Conservation (phyloP, 2,113 vertebrate genomes). For the Lycaon pictus region DNA sequence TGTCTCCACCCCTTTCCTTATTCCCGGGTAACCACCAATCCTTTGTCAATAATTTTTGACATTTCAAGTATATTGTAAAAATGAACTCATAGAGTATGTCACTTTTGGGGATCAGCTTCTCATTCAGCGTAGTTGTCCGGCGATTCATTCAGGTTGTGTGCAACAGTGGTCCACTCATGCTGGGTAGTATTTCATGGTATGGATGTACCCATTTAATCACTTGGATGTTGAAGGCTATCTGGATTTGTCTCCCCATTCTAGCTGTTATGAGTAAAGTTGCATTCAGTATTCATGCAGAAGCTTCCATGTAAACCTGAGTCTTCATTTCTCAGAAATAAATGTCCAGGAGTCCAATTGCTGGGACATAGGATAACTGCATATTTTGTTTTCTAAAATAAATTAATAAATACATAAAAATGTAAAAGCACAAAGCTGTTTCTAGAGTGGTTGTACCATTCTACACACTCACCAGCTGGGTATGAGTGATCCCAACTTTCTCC, state of each 20-base stretch:
- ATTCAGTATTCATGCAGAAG: background rate
- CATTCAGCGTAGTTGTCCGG: background rate
- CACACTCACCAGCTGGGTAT: background rate
- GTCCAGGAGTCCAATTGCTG: background rate
- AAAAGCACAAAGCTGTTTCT: background rate
- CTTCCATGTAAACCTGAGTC: background rate
- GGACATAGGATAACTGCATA: background rate
- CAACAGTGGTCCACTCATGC: background rate
- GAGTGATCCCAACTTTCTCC: background rate
- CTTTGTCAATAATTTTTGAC: background rate
- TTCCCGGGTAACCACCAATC: background rate
- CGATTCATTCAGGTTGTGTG: background rate
- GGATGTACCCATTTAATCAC: background rate
- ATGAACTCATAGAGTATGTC: background rate
- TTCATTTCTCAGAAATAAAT: background rate
- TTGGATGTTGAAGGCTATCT: background rate
- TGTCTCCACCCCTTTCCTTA: background rate
- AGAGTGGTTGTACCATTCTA: background rate
- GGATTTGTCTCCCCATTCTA: background rate
- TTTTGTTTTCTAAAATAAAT: background rate
- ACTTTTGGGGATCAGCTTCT: background rate
- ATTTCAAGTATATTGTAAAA: background rate
- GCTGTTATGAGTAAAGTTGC: background rate
- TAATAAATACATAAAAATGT: background rate
- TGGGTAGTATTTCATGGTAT: background rate